Evolutionary conservation across 2,888 invertebrate genomes (phyloP).

Genomic region (Pyrochroa serraticornis): DNA sequence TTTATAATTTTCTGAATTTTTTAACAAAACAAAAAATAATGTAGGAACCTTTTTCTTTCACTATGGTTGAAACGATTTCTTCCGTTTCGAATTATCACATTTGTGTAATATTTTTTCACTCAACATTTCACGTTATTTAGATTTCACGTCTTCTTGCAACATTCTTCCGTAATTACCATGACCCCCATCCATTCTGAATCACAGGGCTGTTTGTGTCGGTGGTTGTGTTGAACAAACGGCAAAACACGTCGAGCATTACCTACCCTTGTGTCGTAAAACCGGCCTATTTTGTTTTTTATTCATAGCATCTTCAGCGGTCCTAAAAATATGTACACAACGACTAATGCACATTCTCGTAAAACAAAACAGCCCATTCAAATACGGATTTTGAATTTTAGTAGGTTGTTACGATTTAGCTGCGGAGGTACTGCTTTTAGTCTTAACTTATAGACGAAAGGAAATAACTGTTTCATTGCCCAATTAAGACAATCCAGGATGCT

Average conservation of each 20-base stretch:
- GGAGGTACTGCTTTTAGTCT: conserved; percentile 17
- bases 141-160: conserved; percentile 15
- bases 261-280: conserved; percentile 9
- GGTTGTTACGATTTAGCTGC: conserved; percentile 19
- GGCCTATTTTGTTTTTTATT: conserved; percentile 15
- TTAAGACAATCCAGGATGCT: conserved; percentile 17
- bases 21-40: too few relatives aligned
- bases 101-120: not conserved
- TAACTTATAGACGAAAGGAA: conserved; percentile 14
- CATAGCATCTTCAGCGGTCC: conserved; percentile 11
- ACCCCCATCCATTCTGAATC: conserved; percentile 13
- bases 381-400: conserved; percentile 25
- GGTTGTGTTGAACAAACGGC: conserved; percentile 14
- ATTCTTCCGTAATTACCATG: conserved; percentile 21
- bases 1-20: too few relatives aligned
- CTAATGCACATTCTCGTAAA: conserved; percentile 21
- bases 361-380: conserved; percentile 21
- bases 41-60: too few relatives aligned
- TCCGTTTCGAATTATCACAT: not conserved
- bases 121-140: too few relatives aligned
- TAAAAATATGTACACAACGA: conserved; percentile 20
- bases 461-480: conserved; percentile 16
- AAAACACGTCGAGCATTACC: conserved; percentile 8
- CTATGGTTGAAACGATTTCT: too few relatives aligned
- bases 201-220: not conserved